These are phyloP conservation scores for Cantharis rustica DNA, from an alignment of 2,888 invertebrate genomes.

Conservation along the genomic window DNA sequence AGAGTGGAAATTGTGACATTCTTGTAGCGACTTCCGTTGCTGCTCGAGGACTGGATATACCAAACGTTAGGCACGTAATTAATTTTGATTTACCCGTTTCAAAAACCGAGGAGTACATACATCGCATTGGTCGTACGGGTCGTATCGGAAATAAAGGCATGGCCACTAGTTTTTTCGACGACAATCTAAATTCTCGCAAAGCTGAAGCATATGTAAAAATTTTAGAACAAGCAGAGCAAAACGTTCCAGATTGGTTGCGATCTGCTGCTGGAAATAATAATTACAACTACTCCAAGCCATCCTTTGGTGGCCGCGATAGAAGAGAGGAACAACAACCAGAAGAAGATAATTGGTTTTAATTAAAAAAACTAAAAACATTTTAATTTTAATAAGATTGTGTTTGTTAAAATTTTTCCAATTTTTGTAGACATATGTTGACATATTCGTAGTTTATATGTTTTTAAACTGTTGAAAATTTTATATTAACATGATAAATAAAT, in stretches of 20 bases:
- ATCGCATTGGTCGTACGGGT: constrained; percentile 93
- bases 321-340: background rate
- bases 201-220: constrained; percentile 72
- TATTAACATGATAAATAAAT: background rate
- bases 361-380: no score
- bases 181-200: constrained; percentile 63
- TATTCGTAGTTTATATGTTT: background rate
- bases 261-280: constrained; percentile 56
- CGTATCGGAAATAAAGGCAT: constrained; percentile 82
- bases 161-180: constrained; percentile 84
- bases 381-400: background rate
- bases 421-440: background rate
- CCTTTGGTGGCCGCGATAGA: constrained; percentile 75
- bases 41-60: constrained; percentile 89
- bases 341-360: background rate
- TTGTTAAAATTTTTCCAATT: background rate
- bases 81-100: constrained; percentile 89
- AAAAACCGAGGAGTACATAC: constrained; percentile 91
- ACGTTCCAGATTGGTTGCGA: constrained; percentile 77
- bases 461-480: background rate
- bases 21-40: constrained; percentile 96
- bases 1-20: constrained; percentile 73
- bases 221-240: constrained; percentile 77
- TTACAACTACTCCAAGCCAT: constrained; percentile 43
- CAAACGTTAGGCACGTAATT: constrained; percentile 84